Conservation (phyloP, 2,797 vertebrate genomes). For the Coregonus sp. region DNA sequence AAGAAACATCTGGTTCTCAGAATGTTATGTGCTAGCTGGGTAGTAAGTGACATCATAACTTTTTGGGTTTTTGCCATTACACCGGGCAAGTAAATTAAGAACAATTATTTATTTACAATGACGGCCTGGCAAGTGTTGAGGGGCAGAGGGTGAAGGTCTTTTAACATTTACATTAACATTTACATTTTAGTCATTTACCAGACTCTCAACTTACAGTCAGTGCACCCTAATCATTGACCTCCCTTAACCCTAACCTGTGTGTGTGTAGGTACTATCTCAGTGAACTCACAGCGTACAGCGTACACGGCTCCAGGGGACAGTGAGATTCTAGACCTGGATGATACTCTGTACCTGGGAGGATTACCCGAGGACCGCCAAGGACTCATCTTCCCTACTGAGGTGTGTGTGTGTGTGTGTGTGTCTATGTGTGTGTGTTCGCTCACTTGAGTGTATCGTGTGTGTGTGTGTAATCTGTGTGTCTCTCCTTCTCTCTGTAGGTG, state of each 20-base stretch:
- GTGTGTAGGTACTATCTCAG: slow-evolving; percentile 91
- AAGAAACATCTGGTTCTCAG: no score
- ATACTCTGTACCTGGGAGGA: slow-evolving; percentile 93
- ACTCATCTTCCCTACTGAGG: slow-evolving; percentile 95
- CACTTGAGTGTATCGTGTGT: background rate
- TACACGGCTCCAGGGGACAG: slow-evolving; percentile 98
- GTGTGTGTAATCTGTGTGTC: background rate
- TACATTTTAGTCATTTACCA: background rate
- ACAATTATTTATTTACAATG: no score
- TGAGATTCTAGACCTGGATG: slow-evolving; percentile 96
- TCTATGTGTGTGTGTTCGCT: background rate
- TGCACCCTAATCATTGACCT: background rate
- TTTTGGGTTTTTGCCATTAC: no score
- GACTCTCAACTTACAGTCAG: background rate
- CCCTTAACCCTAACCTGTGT: background rate
- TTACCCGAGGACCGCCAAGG: slow-evolving; percentile 95
- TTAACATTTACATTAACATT: background rate
- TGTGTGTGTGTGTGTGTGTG: slow-evolving; percentile 35
- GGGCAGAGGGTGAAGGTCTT: no score
- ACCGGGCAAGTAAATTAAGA: no score
- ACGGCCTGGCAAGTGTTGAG: no score
- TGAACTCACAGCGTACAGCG: slow-evolving; percentile 92
- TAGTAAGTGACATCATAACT: no score
- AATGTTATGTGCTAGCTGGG: no score
- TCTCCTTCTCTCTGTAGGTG: slow-evolving; percentile 49